These are phyloP conservation scores for Paralichthys olivaceus DNA, from an alignment of 2,113 vertebrate genomes.

Conservation along the genomic window DNA sequence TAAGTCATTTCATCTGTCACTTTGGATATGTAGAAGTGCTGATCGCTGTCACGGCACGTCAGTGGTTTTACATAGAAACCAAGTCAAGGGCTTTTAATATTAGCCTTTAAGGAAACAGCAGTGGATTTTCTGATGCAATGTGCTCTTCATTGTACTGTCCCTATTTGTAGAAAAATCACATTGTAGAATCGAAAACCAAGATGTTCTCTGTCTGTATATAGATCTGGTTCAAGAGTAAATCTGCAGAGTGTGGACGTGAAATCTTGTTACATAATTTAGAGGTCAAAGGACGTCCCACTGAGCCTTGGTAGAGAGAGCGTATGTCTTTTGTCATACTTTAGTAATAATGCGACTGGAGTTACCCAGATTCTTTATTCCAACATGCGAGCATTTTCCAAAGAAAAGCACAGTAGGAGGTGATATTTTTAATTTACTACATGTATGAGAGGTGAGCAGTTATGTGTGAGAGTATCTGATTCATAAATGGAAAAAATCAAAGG, in stretches of 20 bases:
- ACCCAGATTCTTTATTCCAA: slow-evolving; percentile 37
- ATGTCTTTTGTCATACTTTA: slow-evolving; percentile 52
- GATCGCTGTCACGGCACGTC: slow-evolving; percentile 20
- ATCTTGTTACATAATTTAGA: slow-evolving; percentile 14
- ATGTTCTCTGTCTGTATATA: background rate
- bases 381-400: background rate
- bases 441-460: background rate
- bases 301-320: slow-evolving; percentile 7
- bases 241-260: slow-evolving; percentile 1
- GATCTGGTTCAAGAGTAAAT: background rate
- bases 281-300: slow-evolving; percentile 18
- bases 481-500: background rate
- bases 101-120: background rate
- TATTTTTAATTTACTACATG: background rate
- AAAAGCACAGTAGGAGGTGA: background rate
- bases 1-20: slow-evolving; percentile 43
- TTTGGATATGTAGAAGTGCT: slow-evolving; percentile 22
- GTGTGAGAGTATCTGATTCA: background rate
- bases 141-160: background rate
- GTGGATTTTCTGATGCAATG: background rate
- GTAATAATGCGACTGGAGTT: slow-evolving; percentile 32
- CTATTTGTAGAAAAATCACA: background rate
- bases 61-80: slow-evolving; percentile 1
- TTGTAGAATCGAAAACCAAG: background rate
- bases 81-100: slow-evolving; percentile 6